Evolutionary conservation across 2,888 invertebrate species (phyloP).

Genomic region (Cephonodes hylas): DNA sequence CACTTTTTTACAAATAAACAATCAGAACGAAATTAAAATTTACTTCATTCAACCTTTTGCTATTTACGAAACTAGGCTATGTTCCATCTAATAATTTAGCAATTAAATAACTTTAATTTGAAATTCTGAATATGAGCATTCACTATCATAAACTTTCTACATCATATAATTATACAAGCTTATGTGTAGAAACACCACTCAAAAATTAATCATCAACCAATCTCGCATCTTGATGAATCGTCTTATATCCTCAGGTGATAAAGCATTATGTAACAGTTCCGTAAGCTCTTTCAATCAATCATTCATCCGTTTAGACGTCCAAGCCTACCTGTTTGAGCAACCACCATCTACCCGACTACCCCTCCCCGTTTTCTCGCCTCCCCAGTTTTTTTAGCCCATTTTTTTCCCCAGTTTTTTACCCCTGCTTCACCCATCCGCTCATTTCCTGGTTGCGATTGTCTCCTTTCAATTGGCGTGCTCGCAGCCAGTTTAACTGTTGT

Average conservation of each 20-base stretch:
- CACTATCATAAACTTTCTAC: too few species aligned
- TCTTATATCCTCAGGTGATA: neutral
- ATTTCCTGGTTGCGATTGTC: constrained; percentile 49
- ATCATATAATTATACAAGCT: too few species aligned
- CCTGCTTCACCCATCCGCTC: constrained; percentile 31
- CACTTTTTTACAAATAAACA: too few species aligned
- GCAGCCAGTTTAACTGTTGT: constrained; percentile 2
- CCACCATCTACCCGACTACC: neutral
- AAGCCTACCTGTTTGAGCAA: neutral
- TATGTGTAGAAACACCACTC: neutral
- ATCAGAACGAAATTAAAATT: too few species aligned
- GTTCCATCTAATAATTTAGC: too few species aligned
- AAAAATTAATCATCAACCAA: neutral
- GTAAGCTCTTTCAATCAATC: neutral
- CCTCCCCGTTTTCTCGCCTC: neutral
- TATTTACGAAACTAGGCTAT: too few species aligned
- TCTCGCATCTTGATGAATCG: constrained; percentile 1
- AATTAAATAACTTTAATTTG: too few species aligned
- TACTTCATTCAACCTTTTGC: too few species aligned
- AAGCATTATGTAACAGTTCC: neutral
- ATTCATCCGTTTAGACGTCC: constrained; percentile 3
- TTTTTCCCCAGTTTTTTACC: too few species aligned
- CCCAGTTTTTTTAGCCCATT: neutral
- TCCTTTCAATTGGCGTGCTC: constrained; percentile 43
- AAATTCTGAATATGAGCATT: too few species aligned